These are phyloP conservation scores for Elachura formosa DNA, from an alignment of 2,113 vertebrate genomes.

Conservation along the genomic window DNA sequence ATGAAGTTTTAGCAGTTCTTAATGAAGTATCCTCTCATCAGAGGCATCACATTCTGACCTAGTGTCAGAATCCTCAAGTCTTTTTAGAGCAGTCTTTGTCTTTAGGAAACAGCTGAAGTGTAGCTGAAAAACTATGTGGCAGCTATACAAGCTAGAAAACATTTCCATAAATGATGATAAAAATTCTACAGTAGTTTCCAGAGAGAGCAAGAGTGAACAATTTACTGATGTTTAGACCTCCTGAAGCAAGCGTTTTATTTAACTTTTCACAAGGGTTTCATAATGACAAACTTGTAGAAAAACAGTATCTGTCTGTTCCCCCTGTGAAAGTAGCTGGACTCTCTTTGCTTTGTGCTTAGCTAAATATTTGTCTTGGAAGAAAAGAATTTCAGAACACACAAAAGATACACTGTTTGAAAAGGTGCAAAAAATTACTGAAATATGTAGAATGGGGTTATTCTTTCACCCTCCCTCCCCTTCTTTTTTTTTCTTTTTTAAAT, in stretches of 20 bases:
- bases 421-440: conserved; percentile 53
- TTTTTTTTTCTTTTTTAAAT: neutral
- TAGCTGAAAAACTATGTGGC: neutral
- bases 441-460: neutral
- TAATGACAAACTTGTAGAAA: conserved; percentile 44
- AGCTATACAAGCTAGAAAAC: conserved; percentile 28
- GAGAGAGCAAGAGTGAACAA: neutral
- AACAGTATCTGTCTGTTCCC: conserved; percentile 19
- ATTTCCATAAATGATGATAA: conserved; percentile 58
- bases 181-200: conserved; percentile 26
- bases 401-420: conserved; percentile 55
- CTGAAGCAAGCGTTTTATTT: conserved; percentile 24
- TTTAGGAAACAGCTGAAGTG: neutral
- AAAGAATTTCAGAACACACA: conserved; percentile 53
- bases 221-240: conserved; percentile 39
- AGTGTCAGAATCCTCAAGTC: neutral
- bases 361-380: conserved; percentile 70
- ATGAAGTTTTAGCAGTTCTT: neutral
- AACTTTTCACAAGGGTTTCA: conserved; percentile 17
- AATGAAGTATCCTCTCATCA: neutral
- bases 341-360: conserved; percentile 59
- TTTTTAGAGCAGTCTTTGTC: neutral
- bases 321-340: neutral
- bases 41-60: neutral
- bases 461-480: neutral